These are phyloP conservation scores for Otis tarda DNA, from an alignment of 2,113 vertebrate species.

Conservation along the genomic window DNA sequence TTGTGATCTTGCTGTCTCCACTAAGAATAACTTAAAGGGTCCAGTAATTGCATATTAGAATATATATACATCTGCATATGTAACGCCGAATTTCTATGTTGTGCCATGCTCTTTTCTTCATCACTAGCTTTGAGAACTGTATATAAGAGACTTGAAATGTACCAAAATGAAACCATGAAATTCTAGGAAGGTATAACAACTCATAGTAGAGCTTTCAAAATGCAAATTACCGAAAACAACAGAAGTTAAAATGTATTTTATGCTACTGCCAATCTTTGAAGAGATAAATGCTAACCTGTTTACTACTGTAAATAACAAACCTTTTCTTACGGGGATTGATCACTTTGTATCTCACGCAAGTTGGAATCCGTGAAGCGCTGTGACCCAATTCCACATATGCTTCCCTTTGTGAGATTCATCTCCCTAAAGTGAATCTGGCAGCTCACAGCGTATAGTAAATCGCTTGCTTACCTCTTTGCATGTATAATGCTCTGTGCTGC, in stretches of 20 bases:
- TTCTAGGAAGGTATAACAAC: neutral
- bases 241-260: neutral
- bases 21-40: neutral
- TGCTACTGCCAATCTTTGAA: neutral
- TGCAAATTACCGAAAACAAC: neutral
- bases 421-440: constrained; percentile 20
- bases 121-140: neutral
- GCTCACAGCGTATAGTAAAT: neutral
- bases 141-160: too few species aligned
- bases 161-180: neutral
- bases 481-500: neutral
- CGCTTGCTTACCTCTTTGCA: neutral
- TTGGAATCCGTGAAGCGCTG: neutral
- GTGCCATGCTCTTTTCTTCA: neutral
- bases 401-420: constrained; percentile 5
- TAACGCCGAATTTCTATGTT: neutral
- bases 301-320: constrained; percentile 24
- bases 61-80: neutral
- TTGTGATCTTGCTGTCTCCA: neutral
- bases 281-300: constrained; percentile 7
- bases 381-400: constrained; percentile 18
- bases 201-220: constrained; percentile 5
- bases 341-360: neutral
- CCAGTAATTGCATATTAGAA: neutral
- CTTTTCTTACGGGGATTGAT: neutral